Percentiles rank a stretch among this genome's conserved stretches.
Conservation (phyloP, 2,113 vertebrate species). For the Dolichotis patagonum region DNA sequence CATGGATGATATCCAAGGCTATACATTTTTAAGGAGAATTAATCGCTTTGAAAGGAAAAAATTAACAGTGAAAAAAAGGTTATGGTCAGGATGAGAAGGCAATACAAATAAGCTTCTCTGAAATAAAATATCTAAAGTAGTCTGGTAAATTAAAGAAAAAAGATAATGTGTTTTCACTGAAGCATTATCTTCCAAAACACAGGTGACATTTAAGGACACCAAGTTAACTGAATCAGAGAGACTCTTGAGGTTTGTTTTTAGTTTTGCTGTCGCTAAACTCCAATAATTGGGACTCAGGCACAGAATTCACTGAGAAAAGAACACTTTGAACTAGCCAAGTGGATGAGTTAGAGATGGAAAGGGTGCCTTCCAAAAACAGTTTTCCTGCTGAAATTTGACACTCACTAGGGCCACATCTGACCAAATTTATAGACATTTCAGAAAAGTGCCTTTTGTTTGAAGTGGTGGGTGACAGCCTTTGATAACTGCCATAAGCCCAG, state of each 20-base stretch:
- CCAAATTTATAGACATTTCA: slow-evolving; percentile 15
- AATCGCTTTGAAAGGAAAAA: slow-evolving; percentile 29
- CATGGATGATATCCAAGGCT: not conserved
- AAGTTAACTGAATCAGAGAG: not conserved
- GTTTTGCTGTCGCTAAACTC: not conserved
- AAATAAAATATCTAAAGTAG: slow-evolving; percentile 30
- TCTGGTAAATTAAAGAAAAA: not conserved
- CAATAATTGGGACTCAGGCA: not conserved
- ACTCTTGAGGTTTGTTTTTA: not conserved
- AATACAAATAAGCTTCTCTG: not conserved
- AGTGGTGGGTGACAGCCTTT: not conserved
- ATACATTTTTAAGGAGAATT: not conserved
- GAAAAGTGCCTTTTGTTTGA: slow-evolving; percentile 5
- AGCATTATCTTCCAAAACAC: not conserved
- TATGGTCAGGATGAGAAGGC: not conserved
- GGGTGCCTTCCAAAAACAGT: not conserved
- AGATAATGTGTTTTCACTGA: not conserved
- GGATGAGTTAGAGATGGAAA: not conserved
- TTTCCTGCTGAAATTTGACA: slow-evolving; percentile 42
- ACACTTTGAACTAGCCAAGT: not conserved
- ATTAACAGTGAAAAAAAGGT: not conserved
- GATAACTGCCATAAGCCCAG: slow-evolving; percentile 1
- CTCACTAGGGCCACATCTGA: not conserved
- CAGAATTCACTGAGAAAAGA: not conserved
- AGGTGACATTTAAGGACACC: not conserved